Evolutionary conservation across 2,113 vertebrate genomes (phyloP), one percentile per base, ranked within the genome.

Genomic region (Xenotilapia leptura): DNA sequence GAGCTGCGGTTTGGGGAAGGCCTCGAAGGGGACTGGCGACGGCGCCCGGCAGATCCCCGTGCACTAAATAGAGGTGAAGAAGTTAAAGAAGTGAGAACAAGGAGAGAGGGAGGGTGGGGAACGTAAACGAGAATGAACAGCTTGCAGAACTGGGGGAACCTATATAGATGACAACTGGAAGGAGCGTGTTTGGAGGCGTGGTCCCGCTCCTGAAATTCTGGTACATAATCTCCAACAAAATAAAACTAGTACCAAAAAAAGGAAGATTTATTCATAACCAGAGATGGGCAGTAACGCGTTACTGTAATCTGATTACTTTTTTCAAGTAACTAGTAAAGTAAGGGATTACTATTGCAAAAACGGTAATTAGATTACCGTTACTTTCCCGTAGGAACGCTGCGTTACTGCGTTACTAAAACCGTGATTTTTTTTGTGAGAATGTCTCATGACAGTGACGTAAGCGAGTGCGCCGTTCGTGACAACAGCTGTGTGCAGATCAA

Each of bases 21-120:
- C 23, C 23, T 56, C 2, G 1, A 28, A 58, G 55, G 7, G 13
- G 55, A 58, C 55, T 28, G 55, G 55, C 3, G 0, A 56, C 1
- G 0, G 55, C 4, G 7, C 55, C 55, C 1, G 0, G 55, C 55
- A 58, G 55, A 0, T 58, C 26, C 55, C 7, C 12, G 3, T 26
- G 54, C 54, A 56, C 54, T 56, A 26, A 26, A 55, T 26, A 26
- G 21, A 56, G 6, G 12, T 26, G 54, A 56, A 56, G 54, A 26
- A 56, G 54, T 56, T 56, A 26, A 56, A 56, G 54, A 56, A 56
- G 5, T 55, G 54, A 55, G 54, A 26, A 26, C 54, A 56, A 56
- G 6, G 54, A 26, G 21, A 28, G 2, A 2, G 55, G 0, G 55
- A 28, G 23, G 23, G 0, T 58, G 13, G 23, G 26, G 55, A 28